Percentiles rank a stretch among this genome's conserved stretches.
phyloP scores from a whole-genome alignment of 2,113 vertebrate genomes.

The Istiophorus platypterus region DNA sequence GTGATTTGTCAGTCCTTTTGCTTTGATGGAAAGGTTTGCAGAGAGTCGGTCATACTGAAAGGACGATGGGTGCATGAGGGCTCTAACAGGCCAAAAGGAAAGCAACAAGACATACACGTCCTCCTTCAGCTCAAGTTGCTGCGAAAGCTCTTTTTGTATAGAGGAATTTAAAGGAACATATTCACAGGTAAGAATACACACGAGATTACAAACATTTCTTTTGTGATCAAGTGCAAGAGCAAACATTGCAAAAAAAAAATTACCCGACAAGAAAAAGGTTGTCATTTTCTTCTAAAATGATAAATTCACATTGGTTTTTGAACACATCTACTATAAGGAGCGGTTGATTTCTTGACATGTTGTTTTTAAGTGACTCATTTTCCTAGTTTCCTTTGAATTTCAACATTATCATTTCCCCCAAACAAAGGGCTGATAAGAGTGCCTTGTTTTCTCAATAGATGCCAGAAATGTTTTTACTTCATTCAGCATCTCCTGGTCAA shows the following conservation, averaged over 20 bases:
- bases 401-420: not conserved
- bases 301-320: not conserved
- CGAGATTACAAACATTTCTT: not conserved
- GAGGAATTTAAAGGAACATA: conserved; percentile 29
- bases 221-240: conserved; percentile 1
- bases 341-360: not conserved
- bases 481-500: not conserved
- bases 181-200: conserved; percentile 64
- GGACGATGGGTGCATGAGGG: conserved; percentile 50
- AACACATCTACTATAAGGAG: not conserved
- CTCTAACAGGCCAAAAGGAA: conserved; percentile 24
- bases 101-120: conserved; percentile 11
- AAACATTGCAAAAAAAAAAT: not conserved
- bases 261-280: not conserved
- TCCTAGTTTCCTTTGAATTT: not conserved
- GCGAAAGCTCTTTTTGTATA: not conserved
- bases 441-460: not conserved
- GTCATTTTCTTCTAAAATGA: not conserved
- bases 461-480: not conserved
- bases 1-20: conserved; percentile 82
- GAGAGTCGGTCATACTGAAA: conserved; percentile 49
- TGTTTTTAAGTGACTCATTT: conserved; percentile 12
- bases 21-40: conserved; percentile 63
- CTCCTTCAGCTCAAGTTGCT: conserved; percentile 6
- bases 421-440: not conserved